phyloP scores from a whole-genome alignment of 2,888 invertebrate genomes.

The Apoderus coryli region DNA sequence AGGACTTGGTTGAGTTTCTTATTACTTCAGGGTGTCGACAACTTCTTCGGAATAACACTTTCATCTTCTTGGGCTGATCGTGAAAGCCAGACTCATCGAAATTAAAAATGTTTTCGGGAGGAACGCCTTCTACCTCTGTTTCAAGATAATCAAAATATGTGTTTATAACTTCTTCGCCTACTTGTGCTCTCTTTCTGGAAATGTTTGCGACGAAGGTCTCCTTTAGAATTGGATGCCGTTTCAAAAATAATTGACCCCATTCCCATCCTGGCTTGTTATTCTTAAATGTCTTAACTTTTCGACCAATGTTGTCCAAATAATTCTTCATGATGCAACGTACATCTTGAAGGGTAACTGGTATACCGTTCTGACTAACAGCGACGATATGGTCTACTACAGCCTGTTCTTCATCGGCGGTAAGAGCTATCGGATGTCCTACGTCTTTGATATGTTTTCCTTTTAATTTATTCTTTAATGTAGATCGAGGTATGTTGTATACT shows the following conservation, averaged over 20 bases:
- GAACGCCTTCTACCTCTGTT: conserved; percentile 8
- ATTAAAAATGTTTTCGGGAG: conserved; percentile 15
- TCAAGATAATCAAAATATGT: conserved; percentile 9
- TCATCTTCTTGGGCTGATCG: conserved; percentile 17
- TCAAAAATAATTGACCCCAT: conserved; percentile 9
- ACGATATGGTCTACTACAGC: conserved; percentile 10
- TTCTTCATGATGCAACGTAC: conserved; percentile 5
- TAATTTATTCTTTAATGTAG: conserved; percentile 7
- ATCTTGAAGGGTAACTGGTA: conserved; percentile 3
- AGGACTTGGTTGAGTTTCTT: conserved; percentile 19
- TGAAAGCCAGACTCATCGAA: conserved; percentile 18
- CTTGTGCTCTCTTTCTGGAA: conserved; percentile 13
- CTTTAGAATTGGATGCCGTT: conserved; percentile 9
- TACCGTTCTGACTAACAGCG: conserved; percentile 8
- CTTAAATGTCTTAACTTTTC: conserved; percentile 4
- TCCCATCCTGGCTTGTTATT: conserved; percentile 10
- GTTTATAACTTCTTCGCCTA: conserved; percentile 13
- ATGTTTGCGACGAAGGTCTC: conserved; percentile 17
- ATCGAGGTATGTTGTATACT: neutral
- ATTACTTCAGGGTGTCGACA: conserved; percentile 18
- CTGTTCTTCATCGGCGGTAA: conserved; percentile 9
- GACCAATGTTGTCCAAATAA: conserved; percentile 8
- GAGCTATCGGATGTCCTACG: conserved; percentile 5
- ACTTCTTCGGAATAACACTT: conserved; percentile 14
- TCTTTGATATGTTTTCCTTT: conserved; percentile 5